Conservation (phyloP, 2,113 vertebrate species). For the Spermophilus dauricus region DNA sequence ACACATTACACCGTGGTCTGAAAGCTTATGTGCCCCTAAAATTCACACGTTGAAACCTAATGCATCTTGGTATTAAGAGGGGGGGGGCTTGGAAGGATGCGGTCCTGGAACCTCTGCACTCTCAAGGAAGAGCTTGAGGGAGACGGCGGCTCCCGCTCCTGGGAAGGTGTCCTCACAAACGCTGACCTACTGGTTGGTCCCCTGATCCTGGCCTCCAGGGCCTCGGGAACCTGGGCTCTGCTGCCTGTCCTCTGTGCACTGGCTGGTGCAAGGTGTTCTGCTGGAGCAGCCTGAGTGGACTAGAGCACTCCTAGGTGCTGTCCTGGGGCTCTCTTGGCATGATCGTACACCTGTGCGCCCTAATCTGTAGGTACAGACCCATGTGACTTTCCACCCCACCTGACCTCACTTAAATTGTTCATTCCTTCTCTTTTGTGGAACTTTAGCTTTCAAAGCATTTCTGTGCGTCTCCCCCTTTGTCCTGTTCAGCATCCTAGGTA, state of each 20-base stretch:
- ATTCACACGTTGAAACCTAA: background rate
- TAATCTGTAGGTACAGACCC: background rate
- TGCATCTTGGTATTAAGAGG: background rate
- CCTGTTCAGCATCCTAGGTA: background rate
- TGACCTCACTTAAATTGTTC: background rate
- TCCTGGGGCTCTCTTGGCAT: background rate
- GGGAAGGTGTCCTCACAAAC: too few species aligned
- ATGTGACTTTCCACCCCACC: background rate
- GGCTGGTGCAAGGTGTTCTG: background rate
- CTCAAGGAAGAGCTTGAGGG: background rate
- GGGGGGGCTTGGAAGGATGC: background rate
- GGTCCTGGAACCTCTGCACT: background rate
- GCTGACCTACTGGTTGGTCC: background rate
- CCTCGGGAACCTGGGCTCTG: too few species aligned
- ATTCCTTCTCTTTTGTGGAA: background rate
- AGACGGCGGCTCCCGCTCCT: too few species aligned
- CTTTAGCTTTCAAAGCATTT: background rate
- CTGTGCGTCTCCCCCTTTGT: background rate
- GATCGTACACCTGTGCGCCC: background rate
- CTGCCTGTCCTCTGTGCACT: background rate
- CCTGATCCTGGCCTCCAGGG: background rate
- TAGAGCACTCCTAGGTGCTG: background rate
- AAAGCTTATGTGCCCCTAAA: background rate
- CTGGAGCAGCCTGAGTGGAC: background rate
- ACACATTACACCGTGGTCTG: background rate